Base-by-base conservation (phyloP, 1,140 invertebrate genomes). In the Drosophila sproati region DNA sequence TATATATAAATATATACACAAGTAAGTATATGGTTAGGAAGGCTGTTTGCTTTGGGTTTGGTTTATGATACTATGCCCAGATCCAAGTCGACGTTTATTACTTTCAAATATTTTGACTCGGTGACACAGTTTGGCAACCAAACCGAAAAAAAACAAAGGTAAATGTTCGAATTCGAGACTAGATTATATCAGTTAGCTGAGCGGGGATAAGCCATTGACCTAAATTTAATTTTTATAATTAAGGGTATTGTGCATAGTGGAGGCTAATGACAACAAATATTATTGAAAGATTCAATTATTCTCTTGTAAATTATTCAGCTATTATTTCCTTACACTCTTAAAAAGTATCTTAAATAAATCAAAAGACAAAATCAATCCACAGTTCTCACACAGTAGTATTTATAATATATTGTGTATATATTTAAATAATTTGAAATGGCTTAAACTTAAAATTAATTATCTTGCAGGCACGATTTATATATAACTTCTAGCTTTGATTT, bases 81-180 rank as follows among this genome's bases (percentile, higher is more conserved):
- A 50, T 61, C 41, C 45, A 45, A 50, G 60, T 35, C 20, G 39
- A 45, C 52, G 37, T 28, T 51, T 57, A 41, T 52, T 50, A 71
- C 80, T 82, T 82, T 82, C 61, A n/a, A 82, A 78, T 76, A 48
- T 29, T 35, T 68, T 28, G 62, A 67, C 55, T 78, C 47, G 71
- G 66, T 72, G 80, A 82, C 80, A 82, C 48, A 70, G 55, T 73
- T 74, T 62, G 31, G 35, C 37, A 43, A 41, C 28, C n/a, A 29
- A 43, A 20, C 20, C 20, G 20, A 45, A 59, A 7, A 4, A 32
- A 8, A 3, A 8, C 10, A 50, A 37, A 35, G 20, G 31, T 34
- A 50, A 29, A 35, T 52, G 48, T 31, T n/a, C 34, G 35, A 32
- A 31, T 28, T 32, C 20, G 20, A 57, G 20, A 32, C 29, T 20